Percentiles rank a stretch among this genome's conserved stretches.
phyloP scores from a whole-genome alignment of 2,113 vertebrate genomes.

The Gracilinanus agilis region DNA sequence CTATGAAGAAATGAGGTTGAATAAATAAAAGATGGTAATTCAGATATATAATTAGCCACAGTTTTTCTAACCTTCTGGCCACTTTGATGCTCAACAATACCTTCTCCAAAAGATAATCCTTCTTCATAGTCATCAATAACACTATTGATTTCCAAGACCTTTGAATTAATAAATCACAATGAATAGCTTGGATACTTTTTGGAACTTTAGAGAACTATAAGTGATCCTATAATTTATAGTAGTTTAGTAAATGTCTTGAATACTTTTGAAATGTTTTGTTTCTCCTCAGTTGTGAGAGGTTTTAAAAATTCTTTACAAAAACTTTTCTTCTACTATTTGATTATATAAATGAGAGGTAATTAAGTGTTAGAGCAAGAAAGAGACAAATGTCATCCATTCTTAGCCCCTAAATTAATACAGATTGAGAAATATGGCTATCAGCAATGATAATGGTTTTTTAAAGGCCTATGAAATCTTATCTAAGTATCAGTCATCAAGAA shows the following conservation, averaged over 20 bases:
- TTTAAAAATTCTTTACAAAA: background rate
- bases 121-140: background rate
- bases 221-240: background rate
- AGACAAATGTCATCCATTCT: background rate
- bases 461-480: background rate
- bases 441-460: background rate
- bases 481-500: rapidly evolving
- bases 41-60: background rate
- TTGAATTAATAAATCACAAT: background rate
- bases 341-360: background rate
- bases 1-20: background rate
- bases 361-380: background rate
- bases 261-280: background rate
- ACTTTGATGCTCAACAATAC: background rate
- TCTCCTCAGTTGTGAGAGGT: background rate
- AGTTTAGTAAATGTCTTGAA: background rate
- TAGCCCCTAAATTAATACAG: background rate
- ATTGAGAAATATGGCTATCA: background rate
- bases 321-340: background rate
- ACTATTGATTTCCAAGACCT: background rate
- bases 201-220: background rate
- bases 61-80: background rate
- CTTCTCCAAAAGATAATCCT: background rate
- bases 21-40: background rate
- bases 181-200: background rate